A percentile compares a stretch with the other conserved stretches of the same genome.
These are phyloP conservation scores for Dusona sp. DNA, from an alignment of 2,888 invertebrate genomes.

Conservation along the genomic window DNA sequence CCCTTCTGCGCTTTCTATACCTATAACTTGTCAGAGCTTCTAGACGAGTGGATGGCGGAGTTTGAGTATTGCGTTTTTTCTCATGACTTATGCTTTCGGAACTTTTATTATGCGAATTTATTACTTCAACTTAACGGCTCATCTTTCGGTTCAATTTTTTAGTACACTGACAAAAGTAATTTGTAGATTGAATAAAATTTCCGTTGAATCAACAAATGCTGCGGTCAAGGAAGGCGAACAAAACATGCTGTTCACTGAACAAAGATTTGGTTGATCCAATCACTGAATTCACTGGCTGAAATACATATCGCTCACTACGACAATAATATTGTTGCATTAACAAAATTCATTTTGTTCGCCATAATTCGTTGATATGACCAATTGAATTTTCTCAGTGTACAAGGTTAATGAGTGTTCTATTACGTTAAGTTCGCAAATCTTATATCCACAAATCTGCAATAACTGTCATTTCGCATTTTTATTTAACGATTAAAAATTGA, in stretches of 20 bases:
- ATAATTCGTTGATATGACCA: too few relatives aligned
- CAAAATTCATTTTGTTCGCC: too few relatives aligned
- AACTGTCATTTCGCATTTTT: neutral
- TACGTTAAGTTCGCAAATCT: neutral
- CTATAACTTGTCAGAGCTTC: neutral
- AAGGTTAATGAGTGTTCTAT: neutral
- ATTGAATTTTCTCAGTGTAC: too few relatives aligned
- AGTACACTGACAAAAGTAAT: too few relatives aligned
- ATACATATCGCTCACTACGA: too few relatives aligned
- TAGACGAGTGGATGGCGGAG: slow-evolving; percentile 19
- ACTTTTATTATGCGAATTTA: neutral
- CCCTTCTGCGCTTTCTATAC: slow-evolving; percentile 43
- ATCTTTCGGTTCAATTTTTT: neutral
- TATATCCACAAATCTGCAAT: neutral
- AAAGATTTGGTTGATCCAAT: too few relatives aligned
- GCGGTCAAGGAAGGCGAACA: too few relatives aligned
- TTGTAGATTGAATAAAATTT: too few relatives aligned
- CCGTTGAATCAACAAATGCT: too few relatives aligned
- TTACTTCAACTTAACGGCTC: neutral
- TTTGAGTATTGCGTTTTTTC: neutral
- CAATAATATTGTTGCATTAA: too few relatives aligned
- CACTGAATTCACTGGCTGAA: too few relatives aligned
- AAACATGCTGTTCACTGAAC: too few relatives aligned
- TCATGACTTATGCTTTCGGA: neutral
- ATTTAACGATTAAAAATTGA: neutral